Evolutionary conservation across 2,797 vertebrate genomes (phyloP), one percentile per base, ranked within the genome.

Genomic region (Pteropus rufus): DNA sequence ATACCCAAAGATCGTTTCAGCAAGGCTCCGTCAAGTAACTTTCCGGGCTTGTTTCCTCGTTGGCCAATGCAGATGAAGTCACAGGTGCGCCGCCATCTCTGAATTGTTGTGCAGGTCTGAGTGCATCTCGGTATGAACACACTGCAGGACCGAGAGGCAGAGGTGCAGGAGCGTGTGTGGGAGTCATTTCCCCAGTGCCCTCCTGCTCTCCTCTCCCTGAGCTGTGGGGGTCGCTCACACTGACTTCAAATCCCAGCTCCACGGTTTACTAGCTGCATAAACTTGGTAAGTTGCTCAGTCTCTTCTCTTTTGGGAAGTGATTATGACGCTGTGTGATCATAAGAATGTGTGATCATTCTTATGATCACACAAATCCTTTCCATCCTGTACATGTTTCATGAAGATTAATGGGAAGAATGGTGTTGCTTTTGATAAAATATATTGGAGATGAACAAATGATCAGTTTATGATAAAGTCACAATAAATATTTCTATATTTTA

Each of bases 81-180:
- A n/a, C 82, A 12, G 36, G 76, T 54, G 19, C 7, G 16, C n/a
- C 11, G 12, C 19, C 0, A 4, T 44, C 16, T 2, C 16, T 2
- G 3, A n/a, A 21, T 3, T 6, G 29, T 31, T 26, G 15, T 14
- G 58, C 49, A 80, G 60, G 24, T 41, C 76, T 8, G 70, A 2
- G 15, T 18, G 7, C 1, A 19, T 0, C 21, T 26, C 0, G 0
- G 0, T 29, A 12, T 24, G 14, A 23, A n/a, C 23, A 0, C 15
- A 21, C n/a, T 44, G 31, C 23, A 86, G 69, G 16, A 23, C 10
- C 5, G 4, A 9, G 16, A 3, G 46, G 41, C 4, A 10, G 41
- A 41, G 3, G 44, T 1, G 2, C 14, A 73, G 41, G 0, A 1
- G 16, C 0, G 4, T 0, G 2, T 5, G 9, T 72, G 36, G 0